phyloP scores from a whole-genome alignment of 2,113 vertebrate genomes.

The Tetraodon nigroviridis region DNA sequence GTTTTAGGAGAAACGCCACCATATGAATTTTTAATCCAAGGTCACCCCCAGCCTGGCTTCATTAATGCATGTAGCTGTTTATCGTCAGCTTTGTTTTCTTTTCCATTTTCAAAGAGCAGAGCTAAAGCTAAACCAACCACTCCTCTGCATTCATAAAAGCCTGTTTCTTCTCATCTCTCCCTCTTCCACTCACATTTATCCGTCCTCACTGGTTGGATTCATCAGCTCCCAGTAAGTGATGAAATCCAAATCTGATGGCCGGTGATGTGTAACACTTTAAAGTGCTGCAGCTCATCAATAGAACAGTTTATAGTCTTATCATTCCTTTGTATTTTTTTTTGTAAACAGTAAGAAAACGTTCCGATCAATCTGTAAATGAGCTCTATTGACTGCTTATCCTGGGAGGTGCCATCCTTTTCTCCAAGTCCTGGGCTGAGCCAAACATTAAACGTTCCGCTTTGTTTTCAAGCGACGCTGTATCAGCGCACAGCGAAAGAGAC shows the following conservation, averaged over 20 bases:
- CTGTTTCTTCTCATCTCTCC: neutral
- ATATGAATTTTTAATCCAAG: too few relatives aligned
- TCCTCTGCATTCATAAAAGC: neutral
- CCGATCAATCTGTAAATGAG: conserved; percentile 22
- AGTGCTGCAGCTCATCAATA: conserved; percentile 12
- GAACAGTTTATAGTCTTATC: conserved; percentile 5
- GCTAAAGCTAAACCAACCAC: neutral
- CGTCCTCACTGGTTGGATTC: neutral
- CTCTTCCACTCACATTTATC: conserved; percentile 1
- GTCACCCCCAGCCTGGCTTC: too few relatives aligned
- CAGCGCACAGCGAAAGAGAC: neutral
- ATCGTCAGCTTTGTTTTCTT: too few relatives aligned
- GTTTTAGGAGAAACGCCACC: too few relatives aligned
- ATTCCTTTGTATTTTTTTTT: conserved; percentile 1
- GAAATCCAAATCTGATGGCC: conserved; percentile 3
- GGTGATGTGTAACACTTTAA: conserved; percentile 11
- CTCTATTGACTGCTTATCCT: conserved; percentile 3
- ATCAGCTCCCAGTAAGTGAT: neutral
- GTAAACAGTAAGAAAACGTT: neutral
- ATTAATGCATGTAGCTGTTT: too few relatives aligned
- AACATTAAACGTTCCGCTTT: conserved; percentile 1
- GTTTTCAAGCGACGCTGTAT: conserved; percentile 4
- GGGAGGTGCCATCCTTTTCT: neutral
- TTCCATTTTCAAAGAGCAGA: neutral
- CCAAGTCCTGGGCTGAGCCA: neutral